Evolutionary conservation across 2,113 vertebrate species (phyloP).

Genomic region (Brachyhypopomus gauderio): DNA sequence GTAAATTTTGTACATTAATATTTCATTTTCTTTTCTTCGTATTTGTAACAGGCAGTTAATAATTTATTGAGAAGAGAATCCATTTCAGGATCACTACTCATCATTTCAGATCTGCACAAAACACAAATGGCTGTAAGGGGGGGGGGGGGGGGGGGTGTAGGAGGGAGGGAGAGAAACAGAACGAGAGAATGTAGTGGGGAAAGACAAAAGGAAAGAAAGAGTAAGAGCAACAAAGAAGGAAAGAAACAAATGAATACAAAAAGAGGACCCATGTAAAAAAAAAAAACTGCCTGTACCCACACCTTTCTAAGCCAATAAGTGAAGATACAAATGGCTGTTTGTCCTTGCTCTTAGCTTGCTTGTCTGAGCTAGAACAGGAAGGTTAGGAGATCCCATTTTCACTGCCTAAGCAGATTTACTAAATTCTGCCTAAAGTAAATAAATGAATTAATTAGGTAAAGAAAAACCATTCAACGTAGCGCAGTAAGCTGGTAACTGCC

Average conservation of each 20-base stretch:
- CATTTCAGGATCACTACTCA: slow-evolving; percentile 63
- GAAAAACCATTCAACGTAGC: slow-evolving; percentile 40
- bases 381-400: slow-evolving; percentile 60
- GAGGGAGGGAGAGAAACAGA: neutral
- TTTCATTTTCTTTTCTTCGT: slow-evolving; percentile 67
- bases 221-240: neutral
- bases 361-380: slow-evolving; percentile 8
- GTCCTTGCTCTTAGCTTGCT: slow-evolving; percentile 41
- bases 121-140: slow-evolving; percentile 11
- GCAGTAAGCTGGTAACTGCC: slow-evolving; percentile 15
- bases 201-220: slow-evolving; percentile 2
- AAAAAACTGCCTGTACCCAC: slow-evolving; percentile 36
- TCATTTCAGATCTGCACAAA: slow-evolving; percentile 39
- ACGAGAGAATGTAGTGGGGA: neutral
- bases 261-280: neutral
- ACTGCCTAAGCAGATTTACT: slow-evolving; percentile 72
- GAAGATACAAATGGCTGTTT: slow-evolving; percentile 57
- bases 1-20: slow-evolving; percentile 62
- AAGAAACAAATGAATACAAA: slow-evolving; percentile 3
- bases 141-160: neutral
- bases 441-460: slow-evolving; percentile 56
- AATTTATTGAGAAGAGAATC: slow-evolving; percentile 73
- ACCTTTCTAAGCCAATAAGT: slow-evolving; percentile 52
- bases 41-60: slow-evolving; percentile 78
- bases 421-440: slow-evolving; percentile 55